Percentiles rank a stretch among this genome's conserved stretches.
Conservation (phyloP, 2,888 invertebrate genomes). For the Brassicogethes aeneus region DNA sequence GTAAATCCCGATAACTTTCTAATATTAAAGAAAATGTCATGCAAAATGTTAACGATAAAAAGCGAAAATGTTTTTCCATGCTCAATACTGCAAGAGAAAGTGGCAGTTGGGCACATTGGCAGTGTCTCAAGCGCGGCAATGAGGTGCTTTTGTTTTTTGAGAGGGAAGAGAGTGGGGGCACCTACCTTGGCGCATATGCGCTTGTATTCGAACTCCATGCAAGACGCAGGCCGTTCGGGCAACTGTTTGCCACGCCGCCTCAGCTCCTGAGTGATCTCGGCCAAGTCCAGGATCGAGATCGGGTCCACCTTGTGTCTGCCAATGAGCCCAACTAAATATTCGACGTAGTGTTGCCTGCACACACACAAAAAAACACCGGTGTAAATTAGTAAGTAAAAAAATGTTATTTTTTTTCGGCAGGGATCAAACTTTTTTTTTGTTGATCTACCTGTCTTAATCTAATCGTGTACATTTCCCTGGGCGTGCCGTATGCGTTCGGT, state of each 20-base stretch:
- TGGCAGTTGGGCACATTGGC: conserved; percentile 31
- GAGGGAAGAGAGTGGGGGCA: conserved; percentile 18
- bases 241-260: conserved; percentile 74
- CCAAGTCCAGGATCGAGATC: conserved; percentile 75
- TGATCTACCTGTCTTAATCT: conserved; percentile 52
- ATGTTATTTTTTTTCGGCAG: no score
- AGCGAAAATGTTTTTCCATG: conserved; percentile 4
- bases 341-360: conserved; percentile 87
- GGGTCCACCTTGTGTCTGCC: conserved; percentile 81
- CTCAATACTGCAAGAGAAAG: neutral
- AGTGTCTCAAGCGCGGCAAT: no score
- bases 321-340: conserved; percentile 86
- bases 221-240: conserved; percentile 74
- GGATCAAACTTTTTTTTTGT: neutral
- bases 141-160: no score
- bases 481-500: conserved; percentile 66
- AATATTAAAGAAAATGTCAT: no score
- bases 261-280: conserved; percentile 81
- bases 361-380: conserved; percentile 19
- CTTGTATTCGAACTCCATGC: conserved; percentile 76
- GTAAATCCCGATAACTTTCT: no score
- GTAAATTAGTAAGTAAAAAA: no score
- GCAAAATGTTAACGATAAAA: no score
- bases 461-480: conserved; percentile 55
- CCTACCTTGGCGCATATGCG: conserved; percentile 78